Evolutionary conservation across 2,888 invertebrate genomes (phyloP).

Genomic region (Hirtodrosophila trivittata): DNA sequence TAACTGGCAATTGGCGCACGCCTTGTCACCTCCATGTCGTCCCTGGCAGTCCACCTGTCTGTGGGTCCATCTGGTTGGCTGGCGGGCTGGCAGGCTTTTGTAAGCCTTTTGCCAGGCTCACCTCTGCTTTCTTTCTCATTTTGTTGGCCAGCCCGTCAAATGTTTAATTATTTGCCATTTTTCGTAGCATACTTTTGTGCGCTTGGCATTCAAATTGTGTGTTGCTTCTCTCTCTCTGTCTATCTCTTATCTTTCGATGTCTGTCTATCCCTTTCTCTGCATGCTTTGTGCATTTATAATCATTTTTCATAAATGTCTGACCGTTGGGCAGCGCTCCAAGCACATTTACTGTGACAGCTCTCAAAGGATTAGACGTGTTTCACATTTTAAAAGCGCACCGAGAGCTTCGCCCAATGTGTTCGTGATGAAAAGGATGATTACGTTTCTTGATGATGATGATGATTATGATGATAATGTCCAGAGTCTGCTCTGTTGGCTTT

Average conservation of each 20-base stretch:
- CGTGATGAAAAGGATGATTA: constrained; percentile 22
- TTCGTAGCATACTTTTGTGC: constrained; percentile 63
- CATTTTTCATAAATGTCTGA: constrained; percentile 75
- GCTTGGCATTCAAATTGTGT: constrained; percentile 36
- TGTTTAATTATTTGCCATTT: constrained; percentile 64
- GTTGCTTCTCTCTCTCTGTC: constrained; percentile 4
- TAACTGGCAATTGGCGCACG: constrained; percentile 31
- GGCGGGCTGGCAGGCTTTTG: constrained; percentile 30
- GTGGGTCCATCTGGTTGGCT: constrained; percentile 23
- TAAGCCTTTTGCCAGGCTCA: constrained; percentile 21
- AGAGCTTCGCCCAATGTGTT: constrained; percentile 2
- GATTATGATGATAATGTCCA: constrained; percentile 8
- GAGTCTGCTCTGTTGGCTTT: constrained; percentile 29
- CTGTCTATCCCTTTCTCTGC: constrained; percentile 12
- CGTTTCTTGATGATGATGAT: constrained; percentile 12
- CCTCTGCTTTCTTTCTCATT: constrained; percentile 8
- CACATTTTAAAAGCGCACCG: constrained; percentile 72
- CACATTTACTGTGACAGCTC: constrained; percentile 79
- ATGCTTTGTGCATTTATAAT: constrained; percentile 80
- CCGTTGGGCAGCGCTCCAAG: constrained; percentile 49
- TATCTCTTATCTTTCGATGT: not conserved
- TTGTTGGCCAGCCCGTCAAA: constrained; percentile 20
- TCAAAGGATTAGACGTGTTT: constrained; percentile 83
- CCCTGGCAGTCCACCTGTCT: constrained; percentile 4
- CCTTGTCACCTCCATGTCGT: constrained; percentile 28